These are phyloP conservation scores for Ploceus nigricollis DNA, from an alignment of 2,113 vertebrate species.

Conservation along the genomic window DNA sequence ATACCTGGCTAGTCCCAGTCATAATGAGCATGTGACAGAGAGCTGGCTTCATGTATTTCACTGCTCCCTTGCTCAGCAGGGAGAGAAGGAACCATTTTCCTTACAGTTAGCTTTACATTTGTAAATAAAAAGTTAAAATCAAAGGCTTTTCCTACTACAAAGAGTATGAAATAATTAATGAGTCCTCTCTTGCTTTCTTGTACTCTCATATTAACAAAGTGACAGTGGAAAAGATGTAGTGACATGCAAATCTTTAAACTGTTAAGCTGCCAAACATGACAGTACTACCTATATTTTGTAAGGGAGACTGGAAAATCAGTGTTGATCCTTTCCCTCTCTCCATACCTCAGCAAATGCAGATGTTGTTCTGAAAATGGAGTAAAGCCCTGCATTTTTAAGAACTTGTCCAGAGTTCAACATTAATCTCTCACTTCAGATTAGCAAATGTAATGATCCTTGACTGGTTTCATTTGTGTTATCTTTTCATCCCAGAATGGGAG, in stretches of 20 bases:
- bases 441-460: conserved; percentile 24
- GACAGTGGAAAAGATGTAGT: conserved; percentile 44
- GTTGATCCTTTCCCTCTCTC: background rate
- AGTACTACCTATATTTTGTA: conserved; percentile 57
- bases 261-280: conserved; percentile 62
- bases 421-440: conserved; percentile 37
- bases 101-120: background rate
- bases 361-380: conserved; percentile 33
- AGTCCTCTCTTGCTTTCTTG: conserved; percentile 16
- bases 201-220: conserved; percentile 59
- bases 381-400: background rate
- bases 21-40: background rate
- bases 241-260: conserved; percentile 43
- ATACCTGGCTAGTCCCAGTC: background rate
- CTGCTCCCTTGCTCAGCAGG: background rate
- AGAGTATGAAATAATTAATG: conserved; percentile 19
- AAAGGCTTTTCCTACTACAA: conserved; percentile 35
- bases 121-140: conserved; percentile 28
- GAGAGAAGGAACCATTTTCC: background rate
- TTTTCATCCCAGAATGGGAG: conserved; percentile 24
- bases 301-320: conserved; percentile 65
- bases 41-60: background rate
- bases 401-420: background rate
- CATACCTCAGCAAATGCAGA: conserved; percentile 39
- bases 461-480: conserved; percentile 47